These are phyloP conservation scores for Candoia aspera DNA, from an alignment of 2,113 vertebrate species.

Conservation along the genomic window DNA sequence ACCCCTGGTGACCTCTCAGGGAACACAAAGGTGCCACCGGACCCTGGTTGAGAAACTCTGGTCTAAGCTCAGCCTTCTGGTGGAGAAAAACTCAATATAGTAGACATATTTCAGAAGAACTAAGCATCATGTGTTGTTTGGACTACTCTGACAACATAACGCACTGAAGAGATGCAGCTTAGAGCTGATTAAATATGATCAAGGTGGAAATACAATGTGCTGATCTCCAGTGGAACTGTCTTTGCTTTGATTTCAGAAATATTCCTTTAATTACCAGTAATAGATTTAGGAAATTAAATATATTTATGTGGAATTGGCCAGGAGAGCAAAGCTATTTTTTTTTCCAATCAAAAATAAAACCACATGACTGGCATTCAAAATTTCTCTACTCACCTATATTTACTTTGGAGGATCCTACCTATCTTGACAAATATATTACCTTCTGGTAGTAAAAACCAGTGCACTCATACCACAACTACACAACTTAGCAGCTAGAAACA, in stretches of 20 bases:
- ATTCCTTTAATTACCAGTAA: background rate
- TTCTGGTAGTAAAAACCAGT: background rate
- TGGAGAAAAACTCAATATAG: background rate
- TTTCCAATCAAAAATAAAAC: background rate
- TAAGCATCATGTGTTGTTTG: background rate
- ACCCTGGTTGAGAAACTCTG: too few relatives aligned
- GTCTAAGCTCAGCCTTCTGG: background rate
- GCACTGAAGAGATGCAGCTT: background rate
- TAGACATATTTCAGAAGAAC: background rate
- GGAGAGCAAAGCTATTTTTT: background rate
- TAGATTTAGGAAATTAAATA: background rate
- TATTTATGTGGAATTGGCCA: background rate
- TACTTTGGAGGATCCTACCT: background rate
- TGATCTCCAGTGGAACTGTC: background rate
- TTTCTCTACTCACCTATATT: background rate
- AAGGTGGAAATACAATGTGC: background rate
- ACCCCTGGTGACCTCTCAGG: too few relatives aligned
- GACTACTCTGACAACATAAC: background rate
- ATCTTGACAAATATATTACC: background rate
- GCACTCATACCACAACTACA: background rate
- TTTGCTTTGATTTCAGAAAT: background rate
- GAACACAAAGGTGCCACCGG: too few relatives aligned
- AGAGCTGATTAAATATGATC: background rate
- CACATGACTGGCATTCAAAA: background rate
- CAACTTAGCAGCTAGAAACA: background rate